A percentile compares a stretch with the other conserved stretches of the same genome.
Conservation (phyloP, 1,140 invertebrate species). For the Leptinotarsa undecemlineata region DNA sequence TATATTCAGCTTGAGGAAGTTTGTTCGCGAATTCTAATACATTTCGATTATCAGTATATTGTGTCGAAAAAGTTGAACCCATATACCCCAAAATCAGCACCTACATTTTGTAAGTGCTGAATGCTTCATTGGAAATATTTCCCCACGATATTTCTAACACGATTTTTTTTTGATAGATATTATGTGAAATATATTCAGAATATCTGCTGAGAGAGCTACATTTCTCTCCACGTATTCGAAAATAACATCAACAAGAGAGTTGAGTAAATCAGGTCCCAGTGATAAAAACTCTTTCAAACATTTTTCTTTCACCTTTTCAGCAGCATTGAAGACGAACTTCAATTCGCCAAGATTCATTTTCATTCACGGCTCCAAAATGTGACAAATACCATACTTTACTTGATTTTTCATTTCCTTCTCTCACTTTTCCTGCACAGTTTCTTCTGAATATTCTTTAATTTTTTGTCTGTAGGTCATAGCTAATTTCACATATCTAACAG, state of each 20-base stretch:
- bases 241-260: not conserved
- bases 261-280: not conserved
- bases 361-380: not conserved
- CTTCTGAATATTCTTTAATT: not conserved
- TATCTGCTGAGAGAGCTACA: not conserved
- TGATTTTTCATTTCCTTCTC: not conserved
- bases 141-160: not conserved
- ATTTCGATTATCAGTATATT: no score
- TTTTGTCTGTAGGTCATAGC: not conserved
- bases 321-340: not conserved
- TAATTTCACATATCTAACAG: not conserved
- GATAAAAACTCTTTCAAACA: not conserved
- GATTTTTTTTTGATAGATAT: not conserved
- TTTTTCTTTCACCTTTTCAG: not conserved
- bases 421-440: not conserved
- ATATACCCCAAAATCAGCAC: no score
- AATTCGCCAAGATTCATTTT: not conserved
- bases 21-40: no score
- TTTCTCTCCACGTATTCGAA: not conserved
- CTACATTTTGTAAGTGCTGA: no score
- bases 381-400: not conserved
- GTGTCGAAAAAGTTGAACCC: no score
- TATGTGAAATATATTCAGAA: not conserved
- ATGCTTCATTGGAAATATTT: not conserved
- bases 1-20: no score